Evolutionary conservation across 1,140 invertebrate species (phyloP).

Genomic region (Papilio glaucus): DNA sequence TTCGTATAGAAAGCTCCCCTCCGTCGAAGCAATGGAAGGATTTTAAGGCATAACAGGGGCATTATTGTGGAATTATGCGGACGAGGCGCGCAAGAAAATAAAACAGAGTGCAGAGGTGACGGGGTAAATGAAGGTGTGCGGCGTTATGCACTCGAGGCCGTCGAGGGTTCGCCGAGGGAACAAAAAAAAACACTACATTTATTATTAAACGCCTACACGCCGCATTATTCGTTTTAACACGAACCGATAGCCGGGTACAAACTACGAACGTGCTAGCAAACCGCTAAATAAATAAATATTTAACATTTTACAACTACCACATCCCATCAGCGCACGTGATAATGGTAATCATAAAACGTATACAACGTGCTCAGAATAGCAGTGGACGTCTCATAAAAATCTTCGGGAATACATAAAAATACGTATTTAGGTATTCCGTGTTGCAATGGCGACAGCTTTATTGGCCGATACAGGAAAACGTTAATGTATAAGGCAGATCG

Average conservation of each 20-base stretch:
- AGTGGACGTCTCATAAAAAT: slow-evolving; percentile 60
- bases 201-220: slow-evolving; percentile 54
- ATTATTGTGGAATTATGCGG: slow-evolving; percentile 77
- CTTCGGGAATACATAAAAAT: slow-evolving; percentile 59
- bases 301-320: slow-evolving; percentile 65
- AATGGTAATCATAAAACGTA: slow-evolving; percentile 69
- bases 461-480: slow-evolving; percentile 59
- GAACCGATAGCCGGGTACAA: slow-evolving; percentile 37
- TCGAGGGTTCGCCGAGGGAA: slow-evolving; percentile 53
- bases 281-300: slow-evolving; percentile 71
- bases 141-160: slow-evolving; percentile 68
- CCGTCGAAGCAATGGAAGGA: slow-evolving; percentile 53
- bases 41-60: slow-evolving; percentile 70
- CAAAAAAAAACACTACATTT: slow-evolving; percentile 56
- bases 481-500: slow-evolving; percentile 50
- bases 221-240: slow-evolving; percentile 51
- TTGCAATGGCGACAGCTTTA: slow-evolving; percentile 69
- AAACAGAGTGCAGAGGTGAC: slow-evolving; percentile 77
- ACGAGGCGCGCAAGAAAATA: slow-evolving; percentile 75
- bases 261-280: slow-evolving; percentile 40
- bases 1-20: slow-evolving; percentile 73
- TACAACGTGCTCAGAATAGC: slow-evolving; percentile 65
- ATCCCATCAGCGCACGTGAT: slow-evolving; percentile 65
- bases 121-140: slow-evolving; percentile 66
- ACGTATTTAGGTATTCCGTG: slow-evolving; percentile 57